Base-by-base conservation (phyloP, 2,113 vertebrate species). In the Heterochromis multidens region DNA sequence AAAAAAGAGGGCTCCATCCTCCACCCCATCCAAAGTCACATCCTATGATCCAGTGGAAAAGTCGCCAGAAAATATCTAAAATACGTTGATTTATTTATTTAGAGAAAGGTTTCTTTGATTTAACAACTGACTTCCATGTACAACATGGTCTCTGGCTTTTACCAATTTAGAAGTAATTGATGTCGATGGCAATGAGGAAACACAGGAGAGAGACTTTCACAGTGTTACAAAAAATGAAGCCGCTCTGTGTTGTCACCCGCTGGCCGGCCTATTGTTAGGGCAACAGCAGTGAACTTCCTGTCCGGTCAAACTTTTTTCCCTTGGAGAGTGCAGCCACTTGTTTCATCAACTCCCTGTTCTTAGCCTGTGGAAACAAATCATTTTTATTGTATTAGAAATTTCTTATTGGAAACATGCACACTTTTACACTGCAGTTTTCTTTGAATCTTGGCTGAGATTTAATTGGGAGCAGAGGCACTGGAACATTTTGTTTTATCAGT, bases 301-400 rank as follows among this genome's bases (percentile, higher is more conserved):
- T 97, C 94, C 97, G 98, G 93, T 99, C 99, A 93, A 99, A 98
- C 93, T 99, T 99, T 96, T 99, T 99, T 90, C 99, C 99, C 96
- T 99, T 99, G 7, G 99, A 99, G 87, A 99, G 95, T 1, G 98
- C 97, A 56, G 99, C 98, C 37, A 99, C 98, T 94, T 99, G 99
- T 87, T 99, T 99, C 96, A 99, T 96, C 89, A 99, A 94, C 94
- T 99, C 99, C 94, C 99, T 96, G 96, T 99, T 99, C 96, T 99
- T 99, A 67, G 97, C 94, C 99, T 99, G 96, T 82, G 94, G 93
- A 90, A 58, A 93, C n/a, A 90, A 84, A 92, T 35, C 7, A 5
- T 35, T 35, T 35, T 35, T 35, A 7, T 7, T 35, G 23, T 65
- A 65, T 33, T 31, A 31, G 5, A 31, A 31, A 31, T 31, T 4